phyloP scores from a whole-genome alignment of 2,113 vertebrate genomes.

The Pseudopodoces humilis region DNA sequence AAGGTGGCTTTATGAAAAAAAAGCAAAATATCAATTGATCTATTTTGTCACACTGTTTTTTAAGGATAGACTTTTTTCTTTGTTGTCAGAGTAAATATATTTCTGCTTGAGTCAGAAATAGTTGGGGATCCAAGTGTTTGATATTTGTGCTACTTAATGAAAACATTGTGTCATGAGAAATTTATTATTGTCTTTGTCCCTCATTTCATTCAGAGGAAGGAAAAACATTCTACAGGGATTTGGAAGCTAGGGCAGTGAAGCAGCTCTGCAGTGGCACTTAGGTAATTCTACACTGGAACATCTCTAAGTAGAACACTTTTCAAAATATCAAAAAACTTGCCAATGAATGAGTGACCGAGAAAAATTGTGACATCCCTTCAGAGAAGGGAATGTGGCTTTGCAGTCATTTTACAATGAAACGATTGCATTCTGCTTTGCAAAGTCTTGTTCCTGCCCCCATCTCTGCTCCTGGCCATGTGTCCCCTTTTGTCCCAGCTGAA shows the following conservation, averaged over 20 bases:
- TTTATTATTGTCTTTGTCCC: not conserved
- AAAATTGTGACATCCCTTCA: not conserved
- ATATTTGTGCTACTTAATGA: constrained; percentile 13
- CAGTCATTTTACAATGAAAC: not conserved
- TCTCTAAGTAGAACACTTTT: not conserved
- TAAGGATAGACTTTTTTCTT: not conserved
- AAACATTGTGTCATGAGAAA: constrained; percentile 23
- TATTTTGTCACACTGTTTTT: not conserved
- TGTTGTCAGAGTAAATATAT: not conserved
- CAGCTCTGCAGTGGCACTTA: not conserved
- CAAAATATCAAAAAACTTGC: not conserved
- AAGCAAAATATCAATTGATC: not conserved
- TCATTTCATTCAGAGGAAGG: constrained; percentile 22
- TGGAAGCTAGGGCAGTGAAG: not conserved
- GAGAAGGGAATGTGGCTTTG: not conserved
- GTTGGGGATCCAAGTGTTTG: not conserved
- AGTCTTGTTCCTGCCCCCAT: not conserved
- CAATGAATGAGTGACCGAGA: not conserved
- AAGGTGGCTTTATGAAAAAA: not conserved
- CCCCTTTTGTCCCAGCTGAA: not conserved
- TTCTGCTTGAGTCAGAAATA: not conserved
- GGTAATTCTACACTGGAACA: not conserved
- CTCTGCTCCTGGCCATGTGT: not conserved
- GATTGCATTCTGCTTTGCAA: not conserved
- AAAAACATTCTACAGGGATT: not conserved